These are phyloP conservation scores for Spatula versicolor DNA, from an alignment of 2,797 vertebrate species.

Conservation along the genomic window DNA sequence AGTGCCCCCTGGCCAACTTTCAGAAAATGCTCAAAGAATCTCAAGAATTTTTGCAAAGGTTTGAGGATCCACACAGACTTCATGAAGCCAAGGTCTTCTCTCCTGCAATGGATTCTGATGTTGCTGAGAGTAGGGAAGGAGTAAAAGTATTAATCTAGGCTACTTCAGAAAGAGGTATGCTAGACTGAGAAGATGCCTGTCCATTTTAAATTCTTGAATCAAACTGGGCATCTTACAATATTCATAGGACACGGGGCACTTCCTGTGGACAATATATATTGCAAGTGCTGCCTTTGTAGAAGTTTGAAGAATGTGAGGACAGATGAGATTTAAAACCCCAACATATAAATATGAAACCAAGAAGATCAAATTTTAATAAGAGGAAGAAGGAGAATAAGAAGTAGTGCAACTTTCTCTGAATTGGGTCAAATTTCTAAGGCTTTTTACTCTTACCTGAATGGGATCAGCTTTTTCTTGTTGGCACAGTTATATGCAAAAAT, in stretches of 20 bases:
- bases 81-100: neutral
- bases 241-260: neutral
- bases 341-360: neutral
- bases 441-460: neutral
- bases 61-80: neutral
- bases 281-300: neutral
- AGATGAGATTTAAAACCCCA: neutral
- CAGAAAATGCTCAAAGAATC: neutral
- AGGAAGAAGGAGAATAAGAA: neutral
- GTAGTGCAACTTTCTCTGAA: neutral
- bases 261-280: neutral
- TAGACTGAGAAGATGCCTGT: neutral
- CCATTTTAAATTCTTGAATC: neutral
- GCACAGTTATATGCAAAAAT: neutral
- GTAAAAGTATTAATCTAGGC: neutral
- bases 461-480: neutral
- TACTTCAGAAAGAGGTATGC: neutral
- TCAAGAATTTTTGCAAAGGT: neutral
- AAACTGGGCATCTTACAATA: neutral
- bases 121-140: neutral
- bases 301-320: neutral
- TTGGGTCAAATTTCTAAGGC: neutral
- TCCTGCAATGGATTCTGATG: neutral
- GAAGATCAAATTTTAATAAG: neutral
- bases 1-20: neutral